Percentiles rank a stretch among this genome's conserved stretches.
These are phyloP conservation scores for Tor tambroides DNA, from an alignment of 2,113 vertebrate genomes.

Conservation along the genomic window DNA sequence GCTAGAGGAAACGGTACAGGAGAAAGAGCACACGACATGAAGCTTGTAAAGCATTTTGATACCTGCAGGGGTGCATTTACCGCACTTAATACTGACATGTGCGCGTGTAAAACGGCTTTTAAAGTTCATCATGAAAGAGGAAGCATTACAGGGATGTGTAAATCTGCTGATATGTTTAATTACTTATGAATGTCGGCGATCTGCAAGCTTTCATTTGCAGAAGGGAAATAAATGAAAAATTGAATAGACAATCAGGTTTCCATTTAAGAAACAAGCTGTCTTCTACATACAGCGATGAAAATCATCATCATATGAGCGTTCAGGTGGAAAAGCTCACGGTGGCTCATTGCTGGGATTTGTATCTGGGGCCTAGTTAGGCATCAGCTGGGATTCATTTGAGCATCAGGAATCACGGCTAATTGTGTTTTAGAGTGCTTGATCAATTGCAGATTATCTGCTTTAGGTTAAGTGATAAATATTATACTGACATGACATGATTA, in stretches of 20 bases:
- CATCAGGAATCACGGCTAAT: conserved; percentile 8
- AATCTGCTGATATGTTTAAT: conserved; percentile 32
- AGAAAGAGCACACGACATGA: conserved; percentile 30
- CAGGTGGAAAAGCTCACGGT: neutral
- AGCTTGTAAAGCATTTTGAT: conserved; percentile 37
- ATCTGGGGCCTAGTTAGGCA: conserved; percentile 27
- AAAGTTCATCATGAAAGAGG: conserved; percentile 34
- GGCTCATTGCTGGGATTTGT: conserved; percentile 22
- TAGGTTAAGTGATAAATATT: conserved; percentile 3
- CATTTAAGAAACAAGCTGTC: conserved; percentile 27
- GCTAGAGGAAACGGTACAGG: conserved; percentile 1
- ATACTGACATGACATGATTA: conserved; percentile 10
- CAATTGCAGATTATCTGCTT: conserved; percentile 3
- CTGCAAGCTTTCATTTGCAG: conserved; percentile 22
- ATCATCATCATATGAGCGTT: conserved; percentile 3
- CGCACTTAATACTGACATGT: conserved; percentile 33
- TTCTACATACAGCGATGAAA: neutral
- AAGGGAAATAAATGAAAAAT: conserved; percentile 22
- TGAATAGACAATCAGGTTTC: conserved; percentile 39
- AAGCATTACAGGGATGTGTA: conserved; percentile 17
- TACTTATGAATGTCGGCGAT: neutral
- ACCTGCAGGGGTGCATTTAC: conserved; percentile 44
- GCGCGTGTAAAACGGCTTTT: neutral
- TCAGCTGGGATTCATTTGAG: conserved; percentile 15
- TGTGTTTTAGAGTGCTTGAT: conserved; percentile 26